phyloP scores from a whole-genome alignment of 2,888 invertebrate species.

The Sturmia bella region DNA sequence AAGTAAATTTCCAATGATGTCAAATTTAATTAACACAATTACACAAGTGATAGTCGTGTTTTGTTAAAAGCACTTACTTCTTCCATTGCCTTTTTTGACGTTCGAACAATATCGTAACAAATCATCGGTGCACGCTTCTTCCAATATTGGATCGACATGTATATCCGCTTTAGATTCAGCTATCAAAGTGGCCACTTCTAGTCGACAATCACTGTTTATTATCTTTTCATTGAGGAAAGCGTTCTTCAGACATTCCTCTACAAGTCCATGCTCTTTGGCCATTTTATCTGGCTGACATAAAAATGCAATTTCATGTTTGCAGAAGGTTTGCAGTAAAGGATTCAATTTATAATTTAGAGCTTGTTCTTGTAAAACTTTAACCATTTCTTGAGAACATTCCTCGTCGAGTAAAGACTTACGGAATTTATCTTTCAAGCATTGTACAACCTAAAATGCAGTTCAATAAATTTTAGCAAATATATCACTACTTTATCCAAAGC shows the following conservation, averaged over 20 bases:
- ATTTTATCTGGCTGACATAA: conserved; percentile 83
- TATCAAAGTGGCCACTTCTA: conserved; percentile 93
- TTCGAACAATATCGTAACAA: conserved; percentile 90
- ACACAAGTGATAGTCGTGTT: no score
- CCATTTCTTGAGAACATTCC: conserved; percentile 92
- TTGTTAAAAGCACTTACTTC: conserved; percentile 85
- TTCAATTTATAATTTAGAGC: conserved; percentile 95
- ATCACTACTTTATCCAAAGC: no score
- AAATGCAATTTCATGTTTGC: conserved; percentile 87
- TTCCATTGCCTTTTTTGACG: conserved; percentile 93
- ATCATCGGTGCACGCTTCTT: conserved; percentile 93
- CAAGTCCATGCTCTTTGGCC: conserved; percentile 82
- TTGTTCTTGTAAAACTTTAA: conserved; percentile 91
- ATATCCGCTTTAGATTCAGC: conserved; percentile 96
- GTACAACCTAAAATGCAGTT: conserved; percentile 83
- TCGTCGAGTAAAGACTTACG: conserved; percentile 87
- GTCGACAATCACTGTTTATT: conserved; percentile 88
- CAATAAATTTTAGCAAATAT: no score
- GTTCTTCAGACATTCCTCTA: conserved; percentile 95
- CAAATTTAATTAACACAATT: no score
- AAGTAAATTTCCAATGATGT: conserved; percentile 74
- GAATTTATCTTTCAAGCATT: conserved; percentile 92
- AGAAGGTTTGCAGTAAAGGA: conserved; percentile 91
- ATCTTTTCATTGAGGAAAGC: conserved; percentile 89
- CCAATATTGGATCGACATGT: conserved; percentile 95